Percentiles rank a stretch among this genome's conserved stretches.
Conservation (phyloP, 2,113 vertebrate genomes). For the Dipodomys merriami region DNA sequence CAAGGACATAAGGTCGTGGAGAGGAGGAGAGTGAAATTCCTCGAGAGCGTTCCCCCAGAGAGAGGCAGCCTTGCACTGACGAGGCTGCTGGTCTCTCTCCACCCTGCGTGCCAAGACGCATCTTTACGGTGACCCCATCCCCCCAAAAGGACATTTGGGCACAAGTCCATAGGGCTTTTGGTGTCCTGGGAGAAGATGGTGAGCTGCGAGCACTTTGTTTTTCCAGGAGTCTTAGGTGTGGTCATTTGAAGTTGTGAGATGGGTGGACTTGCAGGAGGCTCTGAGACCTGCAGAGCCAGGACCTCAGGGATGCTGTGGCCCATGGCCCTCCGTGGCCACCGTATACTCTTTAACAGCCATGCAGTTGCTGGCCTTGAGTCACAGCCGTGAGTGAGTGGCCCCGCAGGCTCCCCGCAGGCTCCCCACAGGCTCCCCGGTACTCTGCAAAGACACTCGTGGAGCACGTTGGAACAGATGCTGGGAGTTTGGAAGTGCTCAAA, state of each 20-base stretch:
- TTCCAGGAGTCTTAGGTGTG: neutral
- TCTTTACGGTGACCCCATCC: neutral
- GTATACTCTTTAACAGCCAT: neutral
- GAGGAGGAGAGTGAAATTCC: neutral
- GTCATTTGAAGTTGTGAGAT: rapidly evolving
- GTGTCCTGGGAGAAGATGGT: constrained; percentile 40
- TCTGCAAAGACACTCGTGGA: no score
- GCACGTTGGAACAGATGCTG: no score
- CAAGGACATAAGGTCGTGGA: neutral
- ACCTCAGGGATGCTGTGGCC: neutral
- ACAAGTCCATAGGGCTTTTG: constrained; percentile 42
- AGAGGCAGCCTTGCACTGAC: no score
- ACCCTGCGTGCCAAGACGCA: rapidly evolving
- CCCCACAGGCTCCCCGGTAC: no score
- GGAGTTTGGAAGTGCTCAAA: no score
- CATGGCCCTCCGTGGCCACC: neutral
- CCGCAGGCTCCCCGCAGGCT: no score
- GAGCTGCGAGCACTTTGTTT: neutral
- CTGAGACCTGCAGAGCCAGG: neutral
- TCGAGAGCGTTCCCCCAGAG: no score
- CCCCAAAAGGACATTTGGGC: neutral
- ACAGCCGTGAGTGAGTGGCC: neutral
- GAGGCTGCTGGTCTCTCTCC: neutral
- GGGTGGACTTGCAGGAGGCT: neutral
- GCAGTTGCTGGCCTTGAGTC: neutral